A percentile compares a stretch with the other conserved stretches of the same genome.
These are phyloP conservation scores for Typhlomys cinereus DNA, from an alignment of 2,113 vertebrate species.

Conservation along the genomic window DNA sequence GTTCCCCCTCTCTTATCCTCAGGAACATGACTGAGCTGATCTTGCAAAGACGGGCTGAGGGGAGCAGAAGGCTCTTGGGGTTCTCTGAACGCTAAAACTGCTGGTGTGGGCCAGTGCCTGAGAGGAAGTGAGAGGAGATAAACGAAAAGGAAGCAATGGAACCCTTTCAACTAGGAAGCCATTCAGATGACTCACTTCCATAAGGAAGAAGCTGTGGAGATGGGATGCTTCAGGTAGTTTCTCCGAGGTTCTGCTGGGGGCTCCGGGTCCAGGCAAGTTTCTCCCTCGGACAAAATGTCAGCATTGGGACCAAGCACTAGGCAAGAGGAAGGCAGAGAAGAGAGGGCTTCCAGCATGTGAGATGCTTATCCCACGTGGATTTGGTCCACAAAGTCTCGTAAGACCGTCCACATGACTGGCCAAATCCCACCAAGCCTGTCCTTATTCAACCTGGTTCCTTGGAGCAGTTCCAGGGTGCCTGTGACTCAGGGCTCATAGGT, in stretches of 20 bases:
- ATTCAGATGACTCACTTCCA: constrained; percentile 31
- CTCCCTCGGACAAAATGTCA: constrained; percentile 6
- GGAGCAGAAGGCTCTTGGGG: neutral
- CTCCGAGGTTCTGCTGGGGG: neutral
- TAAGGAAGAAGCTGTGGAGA: neutral
- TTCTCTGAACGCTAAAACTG: neutral
- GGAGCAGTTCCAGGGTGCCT: too few species aligned
- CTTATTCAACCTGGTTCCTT: neutral
- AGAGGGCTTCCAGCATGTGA: neutral
- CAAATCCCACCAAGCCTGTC: constrained; percentile 58
- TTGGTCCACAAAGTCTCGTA: constrained; percentile 52
- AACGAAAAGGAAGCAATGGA: neutral
- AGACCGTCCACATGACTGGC: constrained; percentile 73
- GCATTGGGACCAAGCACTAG: too few species aligned
- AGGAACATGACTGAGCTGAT: neutral
- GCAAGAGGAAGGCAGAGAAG: constrained; percentile 61
- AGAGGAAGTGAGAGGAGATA: neutral
- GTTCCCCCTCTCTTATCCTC: neutral
- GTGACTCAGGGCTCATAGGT: neutral
- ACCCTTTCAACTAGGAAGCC: constrained; percentile 27
- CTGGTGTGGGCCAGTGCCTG: neutral
- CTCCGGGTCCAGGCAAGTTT: neutral
- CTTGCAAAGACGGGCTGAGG: neutral
- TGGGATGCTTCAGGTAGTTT: constrained; percentile 5
- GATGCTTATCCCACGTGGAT: constrained; percentile 67